These are phyloP conservation scores for Conopomorpha cramerella DNA, from an alignment of 1,140 invertebrate species.

Conservation along the genomic window DNA sequence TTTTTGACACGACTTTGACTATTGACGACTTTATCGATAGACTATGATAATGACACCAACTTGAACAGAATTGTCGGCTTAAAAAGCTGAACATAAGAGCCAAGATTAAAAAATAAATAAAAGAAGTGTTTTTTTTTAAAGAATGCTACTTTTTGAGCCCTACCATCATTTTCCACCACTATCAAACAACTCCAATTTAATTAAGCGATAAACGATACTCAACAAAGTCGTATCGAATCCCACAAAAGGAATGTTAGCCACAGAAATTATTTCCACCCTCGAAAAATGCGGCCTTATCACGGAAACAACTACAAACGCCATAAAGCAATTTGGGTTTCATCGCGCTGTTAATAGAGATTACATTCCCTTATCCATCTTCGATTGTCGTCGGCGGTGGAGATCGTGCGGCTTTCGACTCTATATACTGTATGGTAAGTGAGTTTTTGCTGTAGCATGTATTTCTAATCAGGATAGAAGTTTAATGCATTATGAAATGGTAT, in stretches of 20 bases:
- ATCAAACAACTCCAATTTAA: slow-evolving; percentile 36
- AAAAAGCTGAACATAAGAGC: neutral
- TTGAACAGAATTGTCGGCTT: neutral
- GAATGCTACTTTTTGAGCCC: too few relatives aligned
- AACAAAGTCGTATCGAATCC: slow-evolving; percentile 49
- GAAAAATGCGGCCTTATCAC: slow-evolving; percentile 34
- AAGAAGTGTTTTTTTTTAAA: too few relatives aligned
- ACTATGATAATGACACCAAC: too few relatives aligned
- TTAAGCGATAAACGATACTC: slow-evolving; percentile 51
- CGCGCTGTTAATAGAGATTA: slow-evolving; percentile 47
- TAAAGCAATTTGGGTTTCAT: slow-evolving; percentile 53
- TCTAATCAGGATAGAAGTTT: too few relatives aligned
- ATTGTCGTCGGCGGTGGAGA: too few relatives aligned
- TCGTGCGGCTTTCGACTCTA: too few relatives aligned
- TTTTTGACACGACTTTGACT: too few relatives aligned
- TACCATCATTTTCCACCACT: neutral
- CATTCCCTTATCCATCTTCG: slow-evolving; percentile 46
- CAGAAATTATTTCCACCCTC: slow-evolving; percentile 33
- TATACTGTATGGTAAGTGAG: too few relatives aligned
- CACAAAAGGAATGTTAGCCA: slow-evolving; percentile 46
- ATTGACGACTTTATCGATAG: too few relatives aligned
- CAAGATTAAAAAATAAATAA: neutral
- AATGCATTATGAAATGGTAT: too few relatives aligned
- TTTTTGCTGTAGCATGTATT: too few relatives aligned
- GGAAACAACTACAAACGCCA: slow-evolving; percentile 19